phyloP scores from a whole-genome alignment of 1,140 invertebrate genomes.

The Conus ventricosus region DNA sequence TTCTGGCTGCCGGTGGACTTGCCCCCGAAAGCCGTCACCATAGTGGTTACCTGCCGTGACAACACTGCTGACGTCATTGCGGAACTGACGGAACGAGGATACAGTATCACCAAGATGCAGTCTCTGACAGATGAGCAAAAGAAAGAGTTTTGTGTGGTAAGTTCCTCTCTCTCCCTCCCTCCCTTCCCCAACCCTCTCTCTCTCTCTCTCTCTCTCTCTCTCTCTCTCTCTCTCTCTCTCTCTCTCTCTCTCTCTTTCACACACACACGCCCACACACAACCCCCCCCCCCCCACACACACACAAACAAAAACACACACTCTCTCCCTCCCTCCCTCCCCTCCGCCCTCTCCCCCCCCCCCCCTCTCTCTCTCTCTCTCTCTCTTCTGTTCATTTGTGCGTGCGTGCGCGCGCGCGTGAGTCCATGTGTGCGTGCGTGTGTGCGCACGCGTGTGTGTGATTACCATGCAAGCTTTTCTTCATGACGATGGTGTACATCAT shows the following conservation, averaged over 20 bases:
- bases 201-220: not conserved
- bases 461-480: not conserved
- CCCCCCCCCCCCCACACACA: no score
- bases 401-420: not conserved
- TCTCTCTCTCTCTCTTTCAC: not conserved
- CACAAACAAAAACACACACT: not conserved
- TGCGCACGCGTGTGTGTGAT: conserved; percentile 2
- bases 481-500: no score
- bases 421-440: not conserved
- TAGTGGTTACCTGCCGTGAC: conserved; percentile 44
- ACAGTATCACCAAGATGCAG: conserved; percentile 35
- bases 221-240: not conserved
- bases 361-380: conserved; percentile 15
- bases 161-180: not conserved
- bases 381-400: not conserved
- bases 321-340: not conserved
- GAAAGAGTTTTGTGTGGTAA: conserved; percentile 48
- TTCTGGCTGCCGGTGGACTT: conserved; percentile 52
- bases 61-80: conserved; percentile 28
- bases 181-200: not conserved
- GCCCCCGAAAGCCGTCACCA: conserved; percentile 3
- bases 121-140: conserved; percentile 36
- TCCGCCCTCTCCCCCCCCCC: not conserved
- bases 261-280: no score
- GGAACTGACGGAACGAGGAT: conserved; percentile 43